phyloP scores from a whole-genome alignment of 2,797 vertebrate genomes.

The Eptatretus atami region DNA sequence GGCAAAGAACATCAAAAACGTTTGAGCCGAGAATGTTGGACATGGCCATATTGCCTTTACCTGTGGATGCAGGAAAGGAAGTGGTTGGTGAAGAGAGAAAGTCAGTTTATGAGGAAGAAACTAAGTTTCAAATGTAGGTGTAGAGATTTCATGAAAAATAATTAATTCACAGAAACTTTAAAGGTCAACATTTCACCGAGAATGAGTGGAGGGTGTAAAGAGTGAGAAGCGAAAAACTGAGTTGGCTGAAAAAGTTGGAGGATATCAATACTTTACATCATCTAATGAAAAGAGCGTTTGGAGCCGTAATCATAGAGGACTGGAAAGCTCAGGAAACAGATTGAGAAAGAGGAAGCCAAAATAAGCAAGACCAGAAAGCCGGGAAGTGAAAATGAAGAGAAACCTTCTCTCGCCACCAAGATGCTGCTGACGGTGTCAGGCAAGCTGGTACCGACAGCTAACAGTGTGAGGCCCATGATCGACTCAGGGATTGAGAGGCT shows the following conservation, averaged over 20 bases:
- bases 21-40: constrained; percentile 93
- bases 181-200: no score
- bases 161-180: no score
- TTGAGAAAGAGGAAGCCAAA: no score
- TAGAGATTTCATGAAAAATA: no score
- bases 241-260: no score
- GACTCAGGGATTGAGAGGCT: constrained; percentile 64
- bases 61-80: constrained; percentile 15
- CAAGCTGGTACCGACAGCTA: constrained; percentile 83
- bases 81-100: constrained; percentile 11
- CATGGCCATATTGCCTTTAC: constrained; percentile 93
- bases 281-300: no score
- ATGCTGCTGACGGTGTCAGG: constrained; percentile 77
- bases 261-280: no score
- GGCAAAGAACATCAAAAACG: constrained; percentile 77
- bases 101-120: constrained; percentile 9
- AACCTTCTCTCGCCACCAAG: constrained; percentile 76
- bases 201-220: no score
- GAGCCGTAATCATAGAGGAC: neutral
- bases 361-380: no score
- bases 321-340: neutral
- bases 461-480: constrained; percentile 73
- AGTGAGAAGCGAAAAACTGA: no score
- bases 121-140: neutral
- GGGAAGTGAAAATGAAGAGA: no score